A percentile compares a stretch with the other conserved stretches of the same genome.
These are phyloP conservation scores for Gorsachius goisagi DNA, from an alignment of 2,113 vertebrate species.

Conservation along the genomic window DNA sequence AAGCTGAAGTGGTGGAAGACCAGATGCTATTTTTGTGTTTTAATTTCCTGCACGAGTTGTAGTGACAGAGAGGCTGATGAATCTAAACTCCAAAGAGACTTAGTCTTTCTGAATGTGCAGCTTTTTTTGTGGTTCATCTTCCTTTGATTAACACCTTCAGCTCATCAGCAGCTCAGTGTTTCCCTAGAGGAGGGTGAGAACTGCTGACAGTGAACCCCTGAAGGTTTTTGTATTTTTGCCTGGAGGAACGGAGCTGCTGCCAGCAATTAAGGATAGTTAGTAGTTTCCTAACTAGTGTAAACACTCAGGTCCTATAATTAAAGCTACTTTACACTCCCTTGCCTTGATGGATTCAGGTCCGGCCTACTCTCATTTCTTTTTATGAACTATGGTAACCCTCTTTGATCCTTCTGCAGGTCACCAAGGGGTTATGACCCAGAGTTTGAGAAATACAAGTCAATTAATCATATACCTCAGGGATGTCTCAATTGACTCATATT, in stretches of 20 bases:
- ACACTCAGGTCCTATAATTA: background rate
- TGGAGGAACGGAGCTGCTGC: background rate
- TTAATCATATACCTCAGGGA: background rate
- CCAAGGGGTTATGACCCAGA: background rate
- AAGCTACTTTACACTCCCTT: background rate
- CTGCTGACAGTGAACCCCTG: background rate
- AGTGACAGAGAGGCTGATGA: background rate
- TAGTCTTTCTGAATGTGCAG: background rate
- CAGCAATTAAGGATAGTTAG: background rate
- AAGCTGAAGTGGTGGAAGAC: background rate
- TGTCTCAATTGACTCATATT: background rate
- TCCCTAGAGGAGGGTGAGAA: background rate
- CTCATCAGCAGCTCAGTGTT: background rate
- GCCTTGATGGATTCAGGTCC: background rate
- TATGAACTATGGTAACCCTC: background rate
- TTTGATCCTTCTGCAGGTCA: background rate
- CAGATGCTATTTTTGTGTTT: background rate
- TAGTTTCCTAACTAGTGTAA: background rate
- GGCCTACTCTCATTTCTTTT: background rate
- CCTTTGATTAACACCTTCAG: background rate
- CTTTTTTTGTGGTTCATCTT: background rate
- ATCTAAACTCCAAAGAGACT: background rate
- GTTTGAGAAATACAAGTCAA: background rate
- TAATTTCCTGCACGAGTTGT: background rate
- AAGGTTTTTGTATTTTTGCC: background rate